Percentiles rank a stretch among this genome's conserved stretches.
phyloP scores from a whole-genome alignment of 2,113 vertebrate genomes.

The Pygathrix nemaeus region DNA sequence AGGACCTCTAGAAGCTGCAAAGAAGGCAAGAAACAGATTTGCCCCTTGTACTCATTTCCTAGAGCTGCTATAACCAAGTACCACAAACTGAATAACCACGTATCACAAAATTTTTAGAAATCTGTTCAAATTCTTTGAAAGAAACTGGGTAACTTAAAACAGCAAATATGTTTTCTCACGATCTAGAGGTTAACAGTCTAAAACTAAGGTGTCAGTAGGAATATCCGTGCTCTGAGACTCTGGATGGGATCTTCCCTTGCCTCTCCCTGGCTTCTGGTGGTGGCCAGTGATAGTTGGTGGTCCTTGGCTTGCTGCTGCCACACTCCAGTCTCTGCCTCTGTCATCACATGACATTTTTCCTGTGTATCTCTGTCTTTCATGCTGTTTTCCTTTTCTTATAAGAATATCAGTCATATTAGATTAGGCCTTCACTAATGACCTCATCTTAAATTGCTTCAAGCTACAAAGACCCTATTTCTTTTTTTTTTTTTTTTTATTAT shows the following conservation, averaged over 20 bases:
- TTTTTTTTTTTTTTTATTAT: too few species aligned
- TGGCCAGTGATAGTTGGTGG: accelerated
- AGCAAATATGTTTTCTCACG: not conserved
- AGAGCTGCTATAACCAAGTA: not conserved
- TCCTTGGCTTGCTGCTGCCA: not conserved
- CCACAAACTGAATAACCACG: not conserved
- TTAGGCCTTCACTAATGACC: not conserved
- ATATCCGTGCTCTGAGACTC: not conserved
- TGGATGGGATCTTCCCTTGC: not conserved
- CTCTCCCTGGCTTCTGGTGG: not conserved
- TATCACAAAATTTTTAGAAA: too few species aligned
- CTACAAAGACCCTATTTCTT: not conserved
- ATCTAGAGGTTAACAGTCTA: not conserved
- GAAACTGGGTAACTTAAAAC: not conserved
- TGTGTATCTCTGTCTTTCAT: not conserved
- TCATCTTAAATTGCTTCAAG: not conserved
- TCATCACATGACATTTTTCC: not conserved
- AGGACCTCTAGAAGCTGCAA: not conserved
- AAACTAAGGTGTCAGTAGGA: not conserved
- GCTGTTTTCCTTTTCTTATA: not conserved
- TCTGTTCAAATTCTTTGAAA: too few species aligned
- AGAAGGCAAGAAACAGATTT: not conserved
- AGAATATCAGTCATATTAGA: not conserved
- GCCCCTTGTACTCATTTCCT: not conserved
- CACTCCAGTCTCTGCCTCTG: not conserved